Percentiles rank a stretch among this genome's conserved stretches.
Conservation (phyloP, 64 coral and sea anemone species). For the Actinia tenebrosa region DNA sequence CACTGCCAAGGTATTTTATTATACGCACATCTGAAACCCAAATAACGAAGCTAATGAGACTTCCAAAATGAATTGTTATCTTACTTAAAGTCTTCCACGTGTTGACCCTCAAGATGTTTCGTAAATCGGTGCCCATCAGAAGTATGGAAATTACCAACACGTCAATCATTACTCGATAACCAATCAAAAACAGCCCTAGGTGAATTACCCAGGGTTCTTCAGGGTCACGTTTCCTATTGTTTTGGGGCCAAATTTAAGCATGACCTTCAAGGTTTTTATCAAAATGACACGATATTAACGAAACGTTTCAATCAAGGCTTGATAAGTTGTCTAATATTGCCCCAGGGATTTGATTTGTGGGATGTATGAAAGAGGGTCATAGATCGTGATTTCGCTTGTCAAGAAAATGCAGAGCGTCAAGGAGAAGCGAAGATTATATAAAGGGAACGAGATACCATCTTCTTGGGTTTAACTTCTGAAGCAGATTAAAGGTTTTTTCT, state of each 20-base stretch:
- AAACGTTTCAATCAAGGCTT: not conserved
- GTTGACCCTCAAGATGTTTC: not conserved
- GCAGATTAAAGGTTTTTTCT: not conserved
- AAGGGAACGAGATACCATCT: not conserved
- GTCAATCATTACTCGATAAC: not conserved
- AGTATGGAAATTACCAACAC: not conserved
- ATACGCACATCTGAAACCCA: not conserved
- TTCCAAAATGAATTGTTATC: not conserved
- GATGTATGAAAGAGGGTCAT: no score
- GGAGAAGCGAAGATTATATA: not conserved
- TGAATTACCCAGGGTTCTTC: not conserved
- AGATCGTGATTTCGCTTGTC: no score
- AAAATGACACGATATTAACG: not conserved
- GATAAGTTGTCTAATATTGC: not conserved
- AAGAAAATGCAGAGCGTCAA: not conserved
- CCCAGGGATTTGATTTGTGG: not conserved
- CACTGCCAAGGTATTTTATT: not conserved
- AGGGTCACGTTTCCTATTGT: not conserved
- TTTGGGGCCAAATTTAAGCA: not conserved
- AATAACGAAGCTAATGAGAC: not conserved
- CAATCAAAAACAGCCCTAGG: not conserved
- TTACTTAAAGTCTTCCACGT: not conserved
- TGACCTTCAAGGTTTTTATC: constrained; percentile 9
- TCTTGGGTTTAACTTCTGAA: not conserved
- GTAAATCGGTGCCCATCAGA: not conserved